Evolutionary conservation across 2,888 invertebrate species (phyloP).

Genomic region (Beris chalybata): DNA sequence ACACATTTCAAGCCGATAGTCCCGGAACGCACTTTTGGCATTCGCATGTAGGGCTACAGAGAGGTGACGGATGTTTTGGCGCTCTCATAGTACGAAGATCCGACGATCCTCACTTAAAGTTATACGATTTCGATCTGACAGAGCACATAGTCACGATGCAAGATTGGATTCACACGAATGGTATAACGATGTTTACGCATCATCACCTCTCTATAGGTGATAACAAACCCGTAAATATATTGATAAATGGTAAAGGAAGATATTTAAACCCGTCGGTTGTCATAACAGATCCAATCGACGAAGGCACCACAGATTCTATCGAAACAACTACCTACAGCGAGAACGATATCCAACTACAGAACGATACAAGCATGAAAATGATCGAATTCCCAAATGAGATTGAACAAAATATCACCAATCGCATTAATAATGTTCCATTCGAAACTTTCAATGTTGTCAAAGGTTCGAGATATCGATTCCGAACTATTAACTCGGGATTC

Average conservation of each 20-base stretch:
- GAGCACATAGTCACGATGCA: slow-evolving; percentile 75
- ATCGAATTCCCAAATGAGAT: not conserved
- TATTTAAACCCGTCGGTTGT: slow-evolving; percentile 43
- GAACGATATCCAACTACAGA: not conserved
- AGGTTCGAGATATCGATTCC: slow-evolving; percentile 76
- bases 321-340: slow-evolving; percentile 12
- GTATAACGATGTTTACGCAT: slow-evolving; percentile 74
- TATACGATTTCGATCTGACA: slow-evolving; percentile 73
- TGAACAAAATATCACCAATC: slow-evolving; percentile 12
- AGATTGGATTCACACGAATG: slow-evolving; percentile 79
- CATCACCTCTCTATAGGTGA: slow-evolving; percentile 82
- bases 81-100: slow-evolving; percentile 74
- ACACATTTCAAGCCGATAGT: slow-evolving; percentile 72
- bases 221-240: slow-evolving; percentile 78
- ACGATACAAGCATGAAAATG: not conserved
- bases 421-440: slow-evolving; percentile 40
- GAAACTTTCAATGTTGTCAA: slow-evolving; percentile 49
- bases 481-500: slow-evolving; percentile 83
- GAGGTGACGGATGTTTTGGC: slow-evolving; percentile 84
- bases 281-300: slow-evolving; percentile 8
- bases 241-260: slow-evolving; percentile 81
- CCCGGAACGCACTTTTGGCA: slow-evolving; percentile 87
- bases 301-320: not conserved
- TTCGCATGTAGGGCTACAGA: slow-evolving; percentile 78
- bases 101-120: slow-evolving; percentile 64